Evolutionary conservation across 2,113 vertebrate species (phyloP).

Genomic region (mouse (Mus musculus)): DNA sequence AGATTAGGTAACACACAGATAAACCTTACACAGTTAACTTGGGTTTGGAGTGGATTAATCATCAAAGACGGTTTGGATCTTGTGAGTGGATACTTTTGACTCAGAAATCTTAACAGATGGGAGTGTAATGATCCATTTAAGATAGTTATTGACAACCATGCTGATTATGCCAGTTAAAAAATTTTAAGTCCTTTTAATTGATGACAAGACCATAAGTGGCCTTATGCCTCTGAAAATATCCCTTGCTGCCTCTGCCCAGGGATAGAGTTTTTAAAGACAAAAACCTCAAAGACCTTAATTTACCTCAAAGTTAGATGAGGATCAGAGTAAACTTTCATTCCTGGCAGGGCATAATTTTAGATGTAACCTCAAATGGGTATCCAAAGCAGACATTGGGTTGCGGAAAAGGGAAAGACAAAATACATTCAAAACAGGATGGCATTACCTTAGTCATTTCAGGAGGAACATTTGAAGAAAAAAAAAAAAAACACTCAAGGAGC

Average conservation of each 20-base stretch:
- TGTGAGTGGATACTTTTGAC: background rate
- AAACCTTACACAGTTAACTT: background rate
- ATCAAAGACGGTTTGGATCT: conserved; percentile 18
- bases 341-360: background rate
- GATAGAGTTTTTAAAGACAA: background rate
- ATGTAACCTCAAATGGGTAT: background rate
- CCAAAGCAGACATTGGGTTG: background rate
- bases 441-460: background rate
- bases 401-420: background rate
- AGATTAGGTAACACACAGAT: background rate
- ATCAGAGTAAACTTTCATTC: background rate
- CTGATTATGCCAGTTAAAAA: background rate
- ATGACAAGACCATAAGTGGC: background rate
- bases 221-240: background rate
- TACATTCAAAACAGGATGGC: background rate
- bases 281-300: background rate
- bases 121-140: background rate
- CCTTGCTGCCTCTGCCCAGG: background rate
- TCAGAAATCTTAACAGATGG: background rate
- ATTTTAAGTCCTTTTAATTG: background rate
- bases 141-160: background rate
- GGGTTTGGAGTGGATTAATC: background rate
- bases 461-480: background rate
- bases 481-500: background rate
- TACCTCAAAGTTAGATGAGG: background rate